Conservation (phyloP, 2,113 vertebrate species). For the Pantherophis guttatus region DNA sequence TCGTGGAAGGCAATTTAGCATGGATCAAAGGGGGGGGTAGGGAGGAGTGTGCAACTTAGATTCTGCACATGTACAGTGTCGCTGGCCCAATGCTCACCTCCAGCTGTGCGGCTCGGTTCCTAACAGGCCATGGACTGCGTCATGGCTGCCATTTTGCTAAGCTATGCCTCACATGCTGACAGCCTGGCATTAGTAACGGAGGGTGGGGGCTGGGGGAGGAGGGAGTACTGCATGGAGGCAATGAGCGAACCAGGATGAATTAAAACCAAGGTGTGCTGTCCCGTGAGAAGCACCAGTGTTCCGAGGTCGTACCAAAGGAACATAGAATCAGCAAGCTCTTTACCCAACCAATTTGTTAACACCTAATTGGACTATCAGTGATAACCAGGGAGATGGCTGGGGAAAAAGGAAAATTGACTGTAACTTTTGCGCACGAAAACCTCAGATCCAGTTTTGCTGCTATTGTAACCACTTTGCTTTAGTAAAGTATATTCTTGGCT, state of each 20-base stretch:
- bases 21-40: background rate
- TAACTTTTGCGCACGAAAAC: background rate
- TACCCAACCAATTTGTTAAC: background rate
- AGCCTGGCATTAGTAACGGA: too few relatives aligned
- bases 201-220: too few relatives aligned
- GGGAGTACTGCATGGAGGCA: too few relatives aligned
- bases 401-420: background rate
- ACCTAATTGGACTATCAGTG: background rate
- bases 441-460: background rate
- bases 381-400: background rate
- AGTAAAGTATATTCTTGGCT: background rate
- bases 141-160: too few relatives aligned
- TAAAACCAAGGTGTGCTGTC: too few relatives aligned
- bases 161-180: too few relatives aligned
- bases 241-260: too few relatives aligned
- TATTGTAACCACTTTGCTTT: background rate
- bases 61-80: background rate
- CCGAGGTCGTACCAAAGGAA: too few relatives aligned
- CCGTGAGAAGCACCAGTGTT: too few relatives aligned
- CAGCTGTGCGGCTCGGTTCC: background rate
- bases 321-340: too few relatives aligned
- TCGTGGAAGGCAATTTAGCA: background rate
- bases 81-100: background rate
- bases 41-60: background rate
- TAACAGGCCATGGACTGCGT: background rate